Conservation (phyloP, 2,113 vertebrate genomes). For the Nesogale talazaci region DNA sequence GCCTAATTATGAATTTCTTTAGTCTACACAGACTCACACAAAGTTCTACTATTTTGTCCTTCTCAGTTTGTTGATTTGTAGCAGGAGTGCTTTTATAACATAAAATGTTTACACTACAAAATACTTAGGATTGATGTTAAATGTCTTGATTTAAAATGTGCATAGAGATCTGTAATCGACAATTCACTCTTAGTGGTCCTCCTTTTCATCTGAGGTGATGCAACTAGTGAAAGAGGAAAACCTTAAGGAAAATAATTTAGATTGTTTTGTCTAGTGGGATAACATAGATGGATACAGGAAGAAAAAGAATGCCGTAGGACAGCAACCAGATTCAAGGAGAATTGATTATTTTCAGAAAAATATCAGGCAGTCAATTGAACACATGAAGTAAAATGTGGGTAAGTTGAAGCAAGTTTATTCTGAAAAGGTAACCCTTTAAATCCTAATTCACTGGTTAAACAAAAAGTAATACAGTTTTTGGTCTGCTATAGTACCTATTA, state of each 20-base stretch:
- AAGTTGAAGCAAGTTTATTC: neutral
- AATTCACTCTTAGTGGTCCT: neutral
- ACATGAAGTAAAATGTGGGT: neutral
- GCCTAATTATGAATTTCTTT: too few species aligned
- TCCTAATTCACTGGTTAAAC: neutral
- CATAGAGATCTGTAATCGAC: neutral
- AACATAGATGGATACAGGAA: neutral
- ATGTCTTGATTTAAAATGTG: neutral
- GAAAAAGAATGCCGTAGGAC: constrained; percentile 20
- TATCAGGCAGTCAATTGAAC: neutral
- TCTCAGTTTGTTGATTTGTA: neutral
- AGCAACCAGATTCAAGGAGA: neutral
- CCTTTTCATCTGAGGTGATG: neutral
- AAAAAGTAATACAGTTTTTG: neutral
- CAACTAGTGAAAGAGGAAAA: constrained; percentile 1
- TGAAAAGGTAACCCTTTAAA: neutral
- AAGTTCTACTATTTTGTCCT: neutral
- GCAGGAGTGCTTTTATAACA: neutral
- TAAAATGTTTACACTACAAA: neutral
- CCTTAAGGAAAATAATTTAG: constrained; percentile 9
- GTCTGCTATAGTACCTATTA: neutral
- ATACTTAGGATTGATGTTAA: neutral
- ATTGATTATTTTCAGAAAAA: constrained; percentile 21
- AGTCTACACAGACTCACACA: too few species aligned
- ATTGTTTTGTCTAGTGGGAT: neutral